These are phyloP conservation scores for Dexiosoma caninum DNA, from an alignment of 2,888 invertebrate species.

Conservation along the genomic window DNA sequence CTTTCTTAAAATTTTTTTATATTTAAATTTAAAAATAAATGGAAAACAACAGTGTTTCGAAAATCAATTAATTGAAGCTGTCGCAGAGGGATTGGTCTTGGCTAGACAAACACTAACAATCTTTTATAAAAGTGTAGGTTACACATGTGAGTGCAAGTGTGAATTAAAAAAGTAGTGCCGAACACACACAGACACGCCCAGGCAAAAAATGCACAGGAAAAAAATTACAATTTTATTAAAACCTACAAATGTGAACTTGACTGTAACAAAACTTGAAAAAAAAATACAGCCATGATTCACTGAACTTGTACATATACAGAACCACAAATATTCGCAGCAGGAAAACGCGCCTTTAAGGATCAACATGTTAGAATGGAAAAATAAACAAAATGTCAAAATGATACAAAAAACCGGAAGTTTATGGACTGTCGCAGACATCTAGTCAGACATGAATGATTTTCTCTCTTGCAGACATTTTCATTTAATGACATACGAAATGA, in stretches of 20 bases:
- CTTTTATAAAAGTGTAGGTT: not conserved
- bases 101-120: not conserved
- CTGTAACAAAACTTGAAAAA: slow-evolving; percentile 1
- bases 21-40: too few relatives aligned
- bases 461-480: slow-evolving; percentile 4
- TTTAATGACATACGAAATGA: not conserved
- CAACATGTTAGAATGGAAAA: not conserved
- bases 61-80: not conserved
- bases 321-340: slow-evolving; percentile 36
- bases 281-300: slow-evolving; percentile 29
- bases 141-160: slow-evolving; percentile 6
- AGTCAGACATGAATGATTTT: slow-evolving; percentile 9
- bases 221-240: not conserved
- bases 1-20: too few relatives aligned
- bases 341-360: slow-evolving; percentile 45
- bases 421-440: slow-evolving; percentile 18
- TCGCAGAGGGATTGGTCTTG: not conserved
- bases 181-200: not conserved
- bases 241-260: slow-evolving; percentile 23
- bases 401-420: slow-evolving; percentile 34
- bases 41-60: too few relatives aligned
- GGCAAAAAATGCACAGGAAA: not conserved
- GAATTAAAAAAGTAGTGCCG: not conserved
- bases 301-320: slow-evolving; percentile 18
- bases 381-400: not conserved